Percentiles rank a stretch among this genome's conserved stretches.
Evolutionary conservation across 2,113 vertebrate species (phyloP).

Genomic region (Hyla sarda): DNA sequence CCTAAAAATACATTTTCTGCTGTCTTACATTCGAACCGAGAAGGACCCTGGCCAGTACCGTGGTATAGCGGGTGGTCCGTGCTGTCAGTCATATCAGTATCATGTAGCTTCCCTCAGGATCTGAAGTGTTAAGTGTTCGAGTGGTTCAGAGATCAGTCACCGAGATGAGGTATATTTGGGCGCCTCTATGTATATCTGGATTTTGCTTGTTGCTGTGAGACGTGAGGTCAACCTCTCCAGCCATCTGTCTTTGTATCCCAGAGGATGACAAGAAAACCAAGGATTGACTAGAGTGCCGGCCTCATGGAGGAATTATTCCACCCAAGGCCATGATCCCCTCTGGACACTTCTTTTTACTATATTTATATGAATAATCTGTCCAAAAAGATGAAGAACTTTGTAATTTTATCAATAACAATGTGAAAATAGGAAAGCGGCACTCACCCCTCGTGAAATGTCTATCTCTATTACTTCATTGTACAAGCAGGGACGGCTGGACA

Average conservation of each 20-base stretch:
- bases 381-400: no score
- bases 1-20: constrained; percentile 29
- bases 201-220: constrained; percentile 35
- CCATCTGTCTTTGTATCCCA: constrained; percentile 36
- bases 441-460: no score
- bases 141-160: constrained; percentile 25
- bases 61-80: neutral
- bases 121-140: constrained; percentile 16
- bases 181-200: constrained; percentile 45
- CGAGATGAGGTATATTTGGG: constrained; percentile 19
- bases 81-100: neutral
- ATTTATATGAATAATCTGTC: no score
- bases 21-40: neutral
- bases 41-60: neutral
- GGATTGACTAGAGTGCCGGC: neutral
- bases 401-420: no score
- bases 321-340: neutral
- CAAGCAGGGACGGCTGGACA: no score
- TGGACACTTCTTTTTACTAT: neutral
- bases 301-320: neutral
- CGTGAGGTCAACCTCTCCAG: constrained; percentile 11
- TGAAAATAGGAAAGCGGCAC: no score
- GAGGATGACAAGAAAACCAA: neutral
- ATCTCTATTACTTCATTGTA: no score
- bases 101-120: neutral